Percentiles rank a stretch among this genome's conserved stretches.
Evolutionary conservation across 2,113 vertebrate species (phyloP).

Genomic region (Plestiodon gilberti): DNA sequence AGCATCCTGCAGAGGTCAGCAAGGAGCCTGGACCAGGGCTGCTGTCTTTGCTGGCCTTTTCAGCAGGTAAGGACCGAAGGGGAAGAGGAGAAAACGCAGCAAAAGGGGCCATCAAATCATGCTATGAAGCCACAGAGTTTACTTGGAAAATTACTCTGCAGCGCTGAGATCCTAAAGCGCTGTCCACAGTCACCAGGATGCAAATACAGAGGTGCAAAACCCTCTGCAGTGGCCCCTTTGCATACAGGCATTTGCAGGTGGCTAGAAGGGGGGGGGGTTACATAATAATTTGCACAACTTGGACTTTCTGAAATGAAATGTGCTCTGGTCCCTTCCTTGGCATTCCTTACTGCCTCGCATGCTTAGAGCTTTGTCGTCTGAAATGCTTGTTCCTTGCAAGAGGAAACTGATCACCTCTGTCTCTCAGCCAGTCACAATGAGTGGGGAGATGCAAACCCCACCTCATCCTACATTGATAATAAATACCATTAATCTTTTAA

Average conservation of each 20-base stretch:
- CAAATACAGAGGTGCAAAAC: neutral
- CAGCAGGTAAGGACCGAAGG: neutral
- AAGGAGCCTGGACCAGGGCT: neutral
- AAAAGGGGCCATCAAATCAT: neutral
- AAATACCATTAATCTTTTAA: no score
- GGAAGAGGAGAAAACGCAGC: no score
- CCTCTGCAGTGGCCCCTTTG: neutral
- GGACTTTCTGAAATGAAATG: no score
- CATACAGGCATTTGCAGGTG: neutral
- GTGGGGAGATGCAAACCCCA: no score
- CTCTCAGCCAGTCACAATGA: no score
- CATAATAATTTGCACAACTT: no score
- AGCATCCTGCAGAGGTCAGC: slow-evolving; percentile 6
- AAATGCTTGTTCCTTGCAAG: neutral
- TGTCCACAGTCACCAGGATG: neutral
- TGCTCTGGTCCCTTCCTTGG: neutral
- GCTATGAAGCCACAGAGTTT: neutral
- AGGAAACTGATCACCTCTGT: no score
- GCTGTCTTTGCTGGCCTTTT: neutral
- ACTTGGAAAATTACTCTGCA: neutral
- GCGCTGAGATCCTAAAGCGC: neutral
- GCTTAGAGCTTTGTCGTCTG: no score
- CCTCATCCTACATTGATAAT: no score
- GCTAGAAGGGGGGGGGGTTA: no score
- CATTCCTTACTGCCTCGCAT: neutral